Conservation (phyloP, 37 sponge, comb jelly and placozoan species). For the Axinella damicornis region DNA sequence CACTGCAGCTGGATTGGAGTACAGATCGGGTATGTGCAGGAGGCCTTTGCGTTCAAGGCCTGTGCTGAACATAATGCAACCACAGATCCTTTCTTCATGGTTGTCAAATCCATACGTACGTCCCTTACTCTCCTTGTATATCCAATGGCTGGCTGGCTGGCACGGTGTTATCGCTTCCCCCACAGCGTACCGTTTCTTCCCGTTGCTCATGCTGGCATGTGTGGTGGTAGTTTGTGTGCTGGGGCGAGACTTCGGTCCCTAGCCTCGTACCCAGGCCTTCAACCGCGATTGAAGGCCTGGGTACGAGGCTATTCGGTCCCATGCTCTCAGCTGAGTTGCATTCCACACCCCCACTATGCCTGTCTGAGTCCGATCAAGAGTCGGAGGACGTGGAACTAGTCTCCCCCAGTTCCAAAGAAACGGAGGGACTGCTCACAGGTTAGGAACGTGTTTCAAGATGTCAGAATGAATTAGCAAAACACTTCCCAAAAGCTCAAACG, state of each 20-base stretch:
- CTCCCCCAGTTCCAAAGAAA: too few relatives aligned
- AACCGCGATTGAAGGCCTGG: too few relatives aligned
- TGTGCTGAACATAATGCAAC: neutral
- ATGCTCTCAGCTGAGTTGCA: conserved; percentile 43
- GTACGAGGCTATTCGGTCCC: too few relatives aligned
- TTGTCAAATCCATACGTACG: conserved; percentile 43
- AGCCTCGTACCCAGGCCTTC: too few relatives aligned
- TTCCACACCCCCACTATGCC: neutral
- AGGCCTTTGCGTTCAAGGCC: neutral
- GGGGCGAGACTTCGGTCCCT: conserved; percentile 54
- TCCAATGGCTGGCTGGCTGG: too few relatives aligned
- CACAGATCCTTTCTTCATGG: conserved; percentile 29
- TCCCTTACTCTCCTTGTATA: too few relatives aligned
- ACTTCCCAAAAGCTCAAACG: too few relatives aligned
- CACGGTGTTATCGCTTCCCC: neutral
- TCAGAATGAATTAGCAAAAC: too few relatives aligned
- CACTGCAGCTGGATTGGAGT: conserved; percentile 63
- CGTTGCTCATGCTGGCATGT: conserved; percentile 40
- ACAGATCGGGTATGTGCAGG: conserved; percentile 27
- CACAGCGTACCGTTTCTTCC: conserved; percentile 63
- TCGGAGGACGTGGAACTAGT: neutral
- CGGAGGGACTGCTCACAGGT: too few relatives aligned
- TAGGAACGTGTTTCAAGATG: too few relatives aligned
- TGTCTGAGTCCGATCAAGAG: neutral
- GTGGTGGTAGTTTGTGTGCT: conserved; percentile 26